Base-by-base conservation (phyloP, 2,888 invertebrate species). In the Nomada goodeniana region DNA sequence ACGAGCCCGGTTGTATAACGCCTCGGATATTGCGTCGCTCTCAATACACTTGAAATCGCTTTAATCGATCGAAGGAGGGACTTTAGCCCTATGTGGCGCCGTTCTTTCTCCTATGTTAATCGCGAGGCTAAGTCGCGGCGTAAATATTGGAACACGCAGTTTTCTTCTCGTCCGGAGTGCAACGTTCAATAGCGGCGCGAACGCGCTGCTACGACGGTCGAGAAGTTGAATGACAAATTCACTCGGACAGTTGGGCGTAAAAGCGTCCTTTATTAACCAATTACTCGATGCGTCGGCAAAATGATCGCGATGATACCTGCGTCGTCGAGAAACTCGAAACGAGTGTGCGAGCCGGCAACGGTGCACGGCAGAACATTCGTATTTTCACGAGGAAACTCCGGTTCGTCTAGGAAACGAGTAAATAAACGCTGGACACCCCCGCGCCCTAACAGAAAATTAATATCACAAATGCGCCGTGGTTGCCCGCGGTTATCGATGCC, bases 121-220 rank as follows among this genome's bases (percentile, higher is more conserved):
- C 85, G 80, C 61, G 53, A 68, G 72, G 53, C 71, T 36, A 60
- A 64, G 80, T 63, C 82, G 63, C 52, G 67, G 53, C 64, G 74
- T 73, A 86, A 86, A 86, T 86, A 86, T 86, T 82, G 86, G 57
- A 42, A 59, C 50, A 44, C 79, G 47, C 52, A 44, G 60, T 76
- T 73, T 67, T 61, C 74, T 63, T 67, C 53, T 9, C 52, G 64
- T 26, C 55, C 20, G 53, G 26, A n/a, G 2, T 5, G 15, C 5
- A 11, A 18, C 50, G 42, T 26, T 59, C 71, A 84, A 84, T 83
- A 84, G 61, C 80, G 64, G 69, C 69, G 52, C 76, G 26, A 18
- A 52, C 23, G 61, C 80, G 61, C 80, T 59, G 61, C 61, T 61
- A 20, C 36, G 20, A 9, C 44, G 55, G 52, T 53, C 18, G 23